phyloP scores from a whole-genome alignment of 2,888 invertebrate species.

The Linyphia triangularis region DNA sequence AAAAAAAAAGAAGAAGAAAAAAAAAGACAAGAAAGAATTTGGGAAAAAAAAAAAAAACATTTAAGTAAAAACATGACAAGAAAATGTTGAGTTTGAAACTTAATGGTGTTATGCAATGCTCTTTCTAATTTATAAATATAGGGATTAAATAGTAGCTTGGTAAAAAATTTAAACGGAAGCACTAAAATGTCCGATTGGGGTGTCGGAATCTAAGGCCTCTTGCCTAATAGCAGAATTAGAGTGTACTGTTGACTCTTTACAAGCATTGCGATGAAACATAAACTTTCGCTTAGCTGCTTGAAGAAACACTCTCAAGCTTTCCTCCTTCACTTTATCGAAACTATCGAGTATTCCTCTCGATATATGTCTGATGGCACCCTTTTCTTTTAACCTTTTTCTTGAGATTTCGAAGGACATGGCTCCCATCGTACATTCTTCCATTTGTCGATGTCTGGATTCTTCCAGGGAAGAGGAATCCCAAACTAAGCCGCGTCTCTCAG shows the following conservation, averaged over 20 bases:
- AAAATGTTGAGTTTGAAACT: no score
- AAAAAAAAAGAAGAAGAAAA: no score
- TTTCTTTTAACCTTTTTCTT: slow-evolving; percentile 11
- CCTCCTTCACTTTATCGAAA: slow-evolving; percentile 1
- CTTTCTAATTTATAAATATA: no score
- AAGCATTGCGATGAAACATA: slow-evolving; percentile 3
- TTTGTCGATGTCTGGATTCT: not conserved
- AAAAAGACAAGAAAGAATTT: no score
- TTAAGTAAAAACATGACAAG: no score
- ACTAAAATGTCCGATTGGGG: no score
- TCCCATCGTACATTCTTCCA: slow-evolving; percentile 29
- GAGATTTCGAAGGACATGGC: not conserved
- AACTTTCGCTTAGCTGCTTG: slow-evolving; percentile 24
- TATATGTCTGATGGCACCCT: not conserved
- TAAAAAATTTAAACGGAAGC: no score
- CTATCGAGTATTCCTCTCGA: not conserved
- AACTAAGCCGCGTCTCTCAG: not conserved
- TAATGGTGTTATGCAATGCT: no score
- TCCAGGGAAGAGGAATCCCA: not conserved
- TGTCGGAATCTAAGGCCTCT: no score
- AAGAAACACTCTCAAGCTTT: slow-evolving; percentile 12
- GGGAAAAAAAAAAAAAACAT: no score
- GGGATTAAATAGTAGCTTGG: no score
- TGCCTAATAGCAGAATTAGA: no score
- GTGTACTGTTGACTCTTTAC: not conserved